Conservation (phyloP, 1,140 invertebrate genomes). For the Diuraphis noxia region DNA sequence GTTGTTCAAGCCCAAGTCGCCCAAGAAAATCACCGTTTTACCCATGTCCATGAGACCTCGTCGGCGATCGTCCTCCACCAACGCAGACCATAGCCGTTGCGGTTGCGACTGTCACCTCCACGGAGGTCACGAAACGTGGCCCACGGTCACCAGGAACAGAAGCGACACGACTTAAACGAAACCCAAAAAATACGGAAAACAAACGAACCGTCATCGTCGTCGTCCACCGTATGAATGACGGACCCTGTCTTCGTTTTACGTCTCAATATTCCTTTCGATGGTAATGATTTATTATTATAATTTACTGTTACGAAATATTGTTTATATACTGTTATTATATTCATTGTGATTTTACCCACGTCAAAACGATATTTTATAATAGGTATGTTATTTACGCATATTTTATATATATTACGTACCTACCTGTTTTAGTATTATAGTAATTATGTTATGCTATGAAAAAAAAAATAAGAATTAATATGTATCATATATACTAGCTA, state of each 20-base stretch:
- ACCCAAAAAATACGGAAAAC: not conserved
- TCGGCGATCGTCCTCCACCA: not conserved
- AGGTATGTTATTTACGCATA: not conserved
- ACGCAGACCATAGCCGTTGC: not conserved
- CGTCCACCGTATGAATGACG: no score
- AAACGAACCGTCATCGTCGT: not conserved
- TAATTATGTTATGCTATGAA: not conserved
- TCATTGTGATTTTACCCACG: not conserved
- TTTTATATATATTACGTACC: not conserved
- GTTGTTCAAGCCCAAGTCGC: not conserved
- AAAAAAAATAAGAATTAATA: not conserved
- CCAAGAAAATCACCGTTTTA: conserved; percentile 26
- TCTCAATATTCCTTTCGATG: not conserved
- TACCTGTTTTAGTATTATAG: not conserved
- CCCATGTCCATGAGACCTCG: conserved; percentile 25
- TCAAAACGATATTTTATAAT: not conserved
- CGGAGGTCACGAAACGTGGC: not conserved
- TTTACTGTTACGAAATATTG: not conserved
- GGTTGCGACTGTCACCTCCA: conserved; percentile 28
- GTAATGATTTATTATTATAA: not conserved
- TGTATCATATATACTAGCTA: not conserved
- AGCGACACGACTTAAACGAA: conserved; percentile 31
- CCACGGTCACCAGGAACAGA: not conserved
- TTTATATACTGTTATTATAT: not conserved
- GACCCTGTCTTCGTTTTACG: not conserved